Conservation (phyloP, 2,113 vertebrate genomes). For the Butorides virescens region DNA sequence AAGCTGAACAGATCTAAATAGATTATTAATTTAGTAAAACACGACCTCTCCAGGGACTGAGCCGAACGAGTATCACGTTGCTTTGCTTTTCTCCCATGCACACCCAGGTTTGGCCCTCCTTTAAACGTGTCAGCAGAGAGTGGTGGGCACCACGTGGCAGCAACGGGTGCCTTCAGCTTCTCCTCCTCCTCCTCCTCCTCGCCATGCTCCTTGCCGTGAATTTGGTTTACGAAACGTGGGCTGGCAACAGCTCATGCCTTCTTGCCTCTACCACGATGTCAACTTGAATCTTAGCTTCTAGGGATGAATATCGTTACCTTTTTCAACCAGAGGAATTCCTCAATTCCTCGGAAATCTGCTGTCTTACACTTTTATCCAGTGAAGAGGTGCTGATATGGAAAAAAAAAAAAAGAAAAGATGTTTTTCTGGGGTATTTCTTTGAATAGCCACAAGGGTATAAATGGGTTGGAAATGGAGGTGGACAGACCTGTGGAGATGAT, state of each 20-base stretch:
- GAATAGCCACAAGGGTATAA: not conserved
- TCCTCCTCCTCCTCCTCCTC: not conserved
- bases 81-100: not conserved
- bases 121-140: not conserved
- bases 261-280: not conserved
- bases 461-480: not conserved
- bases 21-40: slow-evolving; percentile 63
- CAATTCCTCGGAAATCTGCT: not conserved
- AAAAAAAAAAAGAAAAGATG: not conserved
- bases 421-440: not conserved
- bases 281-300: not conserved
- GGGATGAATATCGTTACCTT: not conserved
- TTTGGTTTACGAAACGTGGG: not conserved
- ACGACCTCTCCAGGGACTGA: not conserved
- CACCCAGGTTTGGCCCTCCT: not conserved
- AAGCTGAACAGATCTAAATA: slow-evolving; percentile 51
- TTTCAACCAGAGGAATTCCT: not conserved
- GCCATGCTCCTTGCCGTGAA: not conserved
- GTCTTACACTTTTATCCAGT: not conserved
- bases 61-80: not conserved
- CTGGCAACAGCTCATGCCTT: not conserved
- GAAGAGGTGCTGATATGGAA: not conserved
- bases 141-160: not conserved
- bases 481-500: not conserved
- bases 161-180: not conserved